Evolutionary conservation across 2,797 vertebrate species (phyloP), one percentile per base, ranked within the genome.

Genomic region (Siniperca obscura): DNA sequence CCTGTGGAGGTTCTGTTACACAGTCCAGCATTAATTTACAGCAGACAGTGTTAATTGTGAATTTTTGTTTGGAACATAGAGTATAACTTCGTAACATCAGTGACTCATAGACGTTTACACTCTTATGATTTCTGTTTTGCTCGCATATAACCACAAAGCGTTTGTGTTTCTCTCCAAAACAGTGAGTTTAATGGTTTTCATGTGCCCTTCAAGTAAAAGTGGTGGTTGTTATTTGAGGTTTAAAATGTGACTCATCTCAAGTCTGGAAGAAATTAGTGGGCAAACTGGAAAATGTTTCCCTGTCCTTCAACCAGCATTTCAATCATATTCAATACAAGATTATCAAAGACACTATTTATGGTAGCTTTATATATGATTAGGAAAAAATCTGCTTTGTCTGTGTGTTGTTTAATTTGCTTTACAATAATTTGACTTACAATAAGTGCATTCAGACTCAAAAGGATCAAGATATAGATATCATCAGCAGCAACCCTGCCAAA

Each of bases 171-270:
- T 61, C 48, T 80, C 57, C 67, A 62, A 71, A 81, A 67, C 36
- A 61, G 71, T 61, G 60, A 74, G 40, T 66, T 56, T 44, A 30
- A 62, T 81, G 53, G 42, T 55, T 79, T 76, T 81, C 38, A 67
- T 60, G 66, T 60, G 65, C 40, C 61, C 61, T 74, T 19, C 0
- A n/a, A 81, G 56, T 77, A 25, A 81, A 80, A 80, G 71, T 22
- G 66, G 9, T 36, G 60, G 76, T 86, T 56, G 48, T 62, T 75
- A n/a, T 57, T 69, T 52, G 70, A 79, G 81, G 76, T 77, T 86
- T 56, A 13, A 65, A 76, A 74, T 56, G 82, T 88, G 88, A 92
- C 81, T 92, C 93, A 90, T 86, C 30, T 70, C 52, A 74, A 69
- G 46, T 74, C 76, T 90, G 90, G 87, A 85, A 83, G 52, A 84